Evolutionary conservation across 1,140 invertebrate genomes (phyloP).

Genomic region (Ceratina japonica): DNA sequence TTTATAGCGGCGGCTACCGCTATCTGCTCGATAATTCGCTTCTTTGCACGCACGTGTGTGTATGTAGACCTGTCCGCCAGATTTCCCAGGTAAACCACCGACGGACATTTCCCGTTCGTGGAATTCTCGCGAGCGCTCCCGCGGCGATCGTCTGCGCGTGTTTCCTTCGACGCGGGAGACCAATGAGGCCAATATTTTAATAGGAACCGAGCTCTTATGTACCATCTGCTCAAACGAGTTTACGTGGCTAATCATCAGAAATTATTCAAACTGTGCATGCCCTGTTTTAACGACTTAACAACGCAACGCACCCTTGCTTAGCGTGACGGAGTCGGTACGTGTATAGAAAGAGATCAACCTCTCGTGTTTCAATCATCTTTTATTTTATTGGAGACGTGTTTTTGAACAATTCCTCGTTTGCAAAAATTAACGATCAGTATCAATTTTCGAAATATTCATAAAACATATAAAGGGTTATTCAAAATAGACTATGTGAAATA

Average conservation of each 20-base stretch:
- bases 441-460: too few species aligned
- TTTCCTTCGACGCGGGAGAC: neutral
- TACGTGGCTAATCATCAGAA: conserved; percentile 57
- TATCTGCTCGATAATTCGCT: conserved; percentile 1
- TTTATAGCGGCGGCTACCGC: conserved; percentile 2
- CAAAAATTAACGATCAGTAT: too few species aligned
- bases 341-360: too few species aligned
- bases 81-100: neutral
- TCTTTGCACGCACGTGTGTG: conserved; percentile 5
- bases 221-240: conserved; percentile 24
- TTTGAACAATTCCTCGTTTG: too few species aligned
- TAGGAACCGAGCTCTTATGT: neutral
- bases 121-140: neutral
- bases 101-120: neutral
- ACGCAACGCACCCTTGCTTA: conserved; percentile 37
- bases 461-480: too few species aligned
- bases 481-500: too few species aligned
- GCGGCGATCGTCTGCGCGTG: conserved; percentile 1
- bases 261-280: conserved; percentile 16
- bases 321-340: conserved; percentile 12
- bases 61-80: neutral
- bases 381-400: too few species aligned
- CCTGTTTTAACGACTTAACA: conserved; percentile 58
- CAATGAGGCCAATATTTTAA: conserved; percentile 26
- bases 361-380: too few species aligned